Percentiles rank a stretch among this genome's conserved stretches.
These are phyloP conservation scores for Varecia variegata DNA, from an alignment of 2,797 vertebrate species.

Conservation along the genomic window DNA sequence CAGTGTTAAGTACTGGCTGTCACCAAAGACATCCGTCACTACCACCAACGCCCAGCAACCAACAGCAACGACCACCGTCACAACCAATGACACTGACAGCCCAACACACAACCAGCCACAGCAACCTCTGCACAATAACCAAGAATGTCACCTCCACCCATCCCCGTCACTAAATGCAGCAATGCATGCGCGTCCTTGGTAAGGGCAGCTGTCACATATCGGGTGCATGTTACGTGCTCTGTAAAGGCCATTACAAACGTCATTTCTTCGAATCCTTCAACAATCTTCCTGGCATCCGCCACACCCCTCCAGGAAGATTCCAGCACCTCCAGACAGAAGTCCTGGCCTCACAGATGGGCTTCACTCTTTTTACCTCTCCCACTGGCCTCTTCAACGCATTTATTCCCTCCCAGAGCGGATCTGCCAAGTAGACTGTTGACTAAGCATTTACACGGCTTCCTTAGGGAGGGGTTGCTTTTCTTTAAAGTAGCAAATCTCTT, in stretches of 20 bases:
- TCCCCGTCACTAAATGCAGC: accelerated
- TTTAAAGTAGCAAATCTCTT: not conserved
- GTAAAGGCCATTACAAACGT: not conserved
- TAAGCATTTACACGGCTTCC: not conserved
- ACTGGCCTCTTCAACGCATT: not conserved
- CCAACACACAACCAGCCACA: not conserved
- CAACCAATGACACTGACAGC: not conserved
- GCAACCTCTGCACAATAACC: too few species aligned
- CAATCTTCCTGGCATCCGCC: not conserved
- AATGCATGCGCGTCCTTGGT: accelerated
- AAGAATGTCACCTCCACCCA: not conserved
- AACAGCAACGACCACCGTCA: not conserved
- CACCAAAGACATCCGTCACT: not conserved
- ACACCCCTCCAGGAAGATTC: not conserved
- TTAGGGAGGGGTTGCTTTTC: not conserved
- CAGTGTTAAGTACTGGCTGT: not conserved
- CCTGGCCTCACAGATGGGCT: not conserved
- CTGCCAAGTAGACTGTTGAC: not conserved
- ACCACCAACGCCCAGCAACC: too few species aligned
- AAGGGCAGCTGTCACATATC: accelerated
- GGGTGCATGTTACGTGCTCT: accelerated
- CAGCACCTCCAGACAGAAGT: not conserved
- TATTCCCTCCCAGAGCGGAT: not conserved
- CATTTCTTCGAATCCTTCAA: not conserved
- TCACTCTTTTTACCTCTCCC: not conserved